phyloP scores from a whole-genome alignment of 2,888 invertebrate species.

The Thecocarcelia acutangulata region DNA sequence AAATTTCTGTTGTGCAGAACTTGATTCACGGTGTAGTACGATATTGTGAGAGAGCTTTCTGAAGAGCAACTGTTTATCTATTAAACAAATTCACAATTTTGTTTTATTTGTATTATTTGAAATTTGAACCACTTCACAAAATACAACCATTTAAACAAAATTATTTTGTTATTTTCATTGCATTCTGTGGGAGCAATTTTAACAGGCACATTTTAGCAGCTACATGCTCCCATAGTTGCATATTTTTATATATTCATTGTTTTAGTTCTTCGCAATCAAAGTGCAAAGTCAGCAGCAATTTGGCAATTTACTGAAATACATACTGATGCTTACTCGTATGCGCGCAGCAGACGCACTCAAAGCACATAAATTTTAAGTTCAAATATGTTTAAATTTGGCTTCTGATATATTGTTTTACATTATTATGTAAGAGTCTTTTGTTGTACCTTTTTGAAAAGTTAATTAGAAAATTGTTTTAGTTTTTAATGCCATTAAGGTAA shows the following conservation, averaged over 20 bases:
- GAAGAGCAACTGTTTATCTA: too few relatives aligned
- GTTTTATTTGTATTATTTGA: too few relatives aligned
- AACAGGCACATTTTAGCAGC: background rate
- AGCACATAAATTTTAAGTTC: background rate
- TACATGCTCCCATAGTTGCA: background rate
- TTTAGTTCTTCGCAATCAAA: background rate
- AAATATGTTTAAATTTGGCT: constrained; percentile 14
- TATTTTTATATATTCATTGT: background rate
- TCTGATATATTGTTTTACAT: constrained; percentile 1
- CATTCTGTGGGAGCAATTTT: constrained; percentile 50
- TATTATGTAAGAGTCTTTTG: background rate
- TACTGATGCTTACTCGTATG: background rate
- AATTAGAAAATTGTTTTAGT: too few relatives aligned
- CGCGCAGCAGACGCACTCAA: background rate
- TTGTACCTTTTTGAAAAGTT: too few relatives aligned
- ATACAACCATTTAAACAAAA: background rate
- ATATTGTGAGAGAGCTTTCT: too few relatives aligned
- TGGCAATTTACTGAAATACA: too few relatives aligned
- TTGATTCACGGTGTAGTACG: too few relatives aligned
- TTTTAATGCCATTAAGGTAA: too few relatives aligned
- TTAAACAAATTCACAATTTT: background rate
- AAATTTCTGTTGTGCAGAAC: too few relatives aligned
- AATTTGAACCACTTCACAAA: background rate
- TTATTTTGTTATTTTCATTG: constrained; percentile 17
- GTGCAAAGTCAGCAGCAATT: background rate